A percentile compares a stretch with the other conserved stretches of the same genome.
Conservation (phyloP, 2,797 vertebrate species). For the Gallinago solitaria region DNA sequence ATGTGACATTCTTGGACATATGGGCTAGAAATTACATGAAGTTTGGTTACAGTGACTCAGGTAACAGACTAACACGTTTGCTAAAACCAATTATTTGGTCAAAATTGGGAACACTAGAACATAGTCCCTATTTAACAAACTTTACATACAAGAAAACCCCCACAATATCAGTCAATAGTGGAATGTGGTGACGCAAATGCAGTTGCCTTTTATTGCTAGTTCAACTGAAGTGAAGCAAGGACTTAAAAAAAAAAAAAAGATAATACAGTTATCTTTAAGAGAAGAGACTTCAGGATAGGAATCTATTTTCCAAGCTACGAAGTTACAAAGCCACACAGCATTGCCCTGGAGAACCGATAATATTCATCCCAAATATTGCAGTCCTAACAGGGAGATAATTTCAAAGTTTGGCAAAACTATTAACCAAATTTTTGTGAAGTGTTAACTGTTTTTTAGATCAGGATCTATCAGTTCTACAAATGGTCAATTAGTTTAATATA, state of each 20-base stretch:
- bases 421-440: not conserved
- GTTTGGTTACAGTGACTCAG: not conserved
- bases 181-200: not conserved
- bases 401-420: not conserved
- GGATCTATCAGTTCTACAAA: not conserved
- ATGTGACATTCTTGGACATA: not conserved
- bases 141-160: not conserved
- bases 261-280: not conserved
- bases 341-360: not conserved
- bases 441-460: not conserved
- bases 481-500: not conserved
- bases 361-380: not conserved
- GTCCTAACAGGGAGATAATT: not conserved
- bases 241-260: not conserved
- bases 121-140: not conserved
- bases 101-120: not conserved
- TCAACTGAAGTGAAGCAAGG: not conserved
- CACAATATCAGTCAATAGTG: not conserved
- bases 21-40: not conserved
- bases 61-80: not conserved
- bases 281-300: not conserved
- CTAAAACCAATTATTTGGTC: not conserved
- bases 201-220: not conserved
- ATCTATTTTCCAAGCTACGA: not conserved
- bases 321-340: not conserved